Conservation (phyloP, 2,113 vertebrate species). For the Plecotus auritus region DNA sequence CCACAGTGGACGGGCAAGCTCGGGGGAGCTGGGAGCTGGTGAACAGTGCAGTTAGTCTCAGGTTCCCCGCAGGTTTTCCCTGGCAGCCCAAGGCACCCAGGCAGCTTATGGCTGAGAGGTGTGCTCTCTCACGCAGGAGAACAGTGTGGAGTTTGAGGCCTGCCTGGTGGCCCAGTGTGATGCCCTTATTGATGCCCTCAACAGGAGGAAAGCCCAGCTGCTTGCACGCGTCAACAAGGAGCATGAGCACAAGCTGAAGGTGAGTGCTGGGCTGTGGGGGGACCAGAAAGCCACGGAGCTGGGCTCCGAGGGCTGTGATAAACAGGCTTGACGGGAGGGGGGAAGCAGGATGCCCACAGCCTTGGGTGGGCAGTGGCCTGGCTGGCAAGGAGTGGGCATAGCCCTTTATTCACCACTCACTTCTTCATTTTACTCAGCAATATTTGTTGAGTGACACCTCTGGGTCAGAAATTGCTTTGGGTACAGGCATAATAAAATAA, state of each 20-base stretch:
- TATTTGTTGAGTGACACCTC: background rate
- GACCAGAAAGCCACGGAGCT: background rate
- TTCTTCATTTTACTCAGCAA: background rate
- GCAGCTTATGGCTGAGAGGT: background rate
- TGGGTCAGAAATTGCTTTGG: background rate
- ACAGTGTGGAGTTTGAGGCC: slow-evolving; percentile 98
- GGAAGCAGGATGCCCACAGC: background rate
- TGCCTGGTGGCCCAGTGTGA: slow-evolving; percentile 99
- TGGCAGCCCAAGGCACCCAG: background rate
- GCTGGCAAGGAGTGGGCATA: background rate
- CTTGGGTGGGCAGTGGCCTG: background rate
- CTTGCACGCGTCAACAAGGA: slow-evolving; percentile 95
- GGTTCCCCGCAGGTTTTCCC: background rate
- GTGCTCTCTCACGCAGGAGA: slow-evolving; percentile 85
- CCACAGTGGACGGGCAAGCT: background rate
- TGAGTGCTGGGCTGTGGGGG: slow-evolving; percentile 50
- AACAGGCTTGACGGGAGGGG: background rate
- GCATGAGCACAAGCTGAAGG: slow-evolving; percentile 98
- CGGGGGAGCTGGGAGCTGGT: no score
- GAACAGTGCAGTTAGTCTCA: no score
- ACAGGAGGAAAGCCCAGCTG: slow-evolving; percentile 95
- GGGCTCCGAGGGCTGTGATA: fast-evolving
- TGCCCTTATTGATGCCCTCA: slow-evolving; percentile 96
- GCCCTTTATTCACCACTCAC: background rate
- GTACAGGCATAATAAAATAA: background rate